Conservation (phyloP, 2,888 invertebrate species). For the Drosophila lutescens region DNA sequence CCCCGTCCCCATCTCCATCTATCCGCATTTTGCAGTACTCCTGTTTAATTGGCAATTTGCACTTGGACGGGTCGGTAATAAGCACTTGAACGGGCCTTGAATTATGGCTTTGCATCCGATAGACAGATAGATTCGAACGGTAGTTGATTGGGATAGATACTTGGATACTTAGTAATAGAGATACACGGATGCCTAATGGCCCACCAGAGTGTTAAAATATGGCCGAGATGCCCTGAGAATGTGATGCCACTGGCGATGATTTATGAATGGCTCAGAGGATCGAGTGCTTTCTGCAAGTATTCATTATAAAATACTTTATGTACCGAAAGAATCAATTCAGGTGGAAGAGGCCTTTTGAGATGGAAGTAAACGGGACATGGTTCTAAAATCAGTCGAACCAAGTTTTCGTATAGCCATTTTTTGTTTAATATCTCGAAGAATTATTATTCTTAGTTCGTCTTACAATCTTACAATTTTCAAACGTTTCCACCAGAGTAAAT, state of each 20-base stretch:
- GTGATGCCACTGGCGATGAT: slow-evolving; percentile 2
- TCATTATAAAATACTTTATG: not conserved
- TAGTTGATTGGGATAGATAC: slow-evolving; percentile 56
- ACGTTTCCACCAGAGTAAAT: not conserved
- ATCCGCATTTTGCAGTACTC: slow-evolving; percentile 9
- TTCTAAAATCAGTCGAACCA: too few relatives aligned
- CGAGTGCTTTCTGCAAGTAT: not conserved
- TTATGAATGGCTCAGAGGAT: slow-evolving; percentile 17
- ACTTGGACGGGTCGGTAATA: slow-evolving; percentile 53
- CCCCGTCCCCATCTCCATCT: not conserved
- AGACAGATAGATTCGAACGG: slow-evolving; percentile 65
- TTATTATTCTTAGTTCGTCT: too few relatives aligned
- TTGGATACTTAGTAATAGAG: slow-evolving; percentile 8
- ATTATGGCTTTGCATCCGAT: slow-evolving; percentile 58
- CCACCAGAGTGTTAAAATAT: slow-evolving; percentile 15
- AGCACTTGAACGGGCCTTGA: slow-evolving; percentile 41
- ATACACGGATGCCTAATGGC: slow-evolving; percentile 26
- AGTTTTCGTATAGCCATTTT: too few relatives aligned
- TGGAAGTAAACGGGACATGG: too few relatives aligned
- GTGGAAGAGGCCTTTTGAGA: not conserved
- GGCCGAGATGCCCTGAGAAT: not conserved
- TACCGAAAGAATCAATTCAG: not conserved
- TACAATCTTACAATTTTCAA: not conserved
- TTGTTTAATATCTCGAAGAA: too few relatives aligned
- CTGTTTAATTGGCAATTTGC: slow-evolving; percentile 62